Evolutionary conservation across 2,113 vertebrate genomes (phyloP), one percentile per base, ranked within the genome.

Genomic region (Notarius lentiginosus): DNA sequence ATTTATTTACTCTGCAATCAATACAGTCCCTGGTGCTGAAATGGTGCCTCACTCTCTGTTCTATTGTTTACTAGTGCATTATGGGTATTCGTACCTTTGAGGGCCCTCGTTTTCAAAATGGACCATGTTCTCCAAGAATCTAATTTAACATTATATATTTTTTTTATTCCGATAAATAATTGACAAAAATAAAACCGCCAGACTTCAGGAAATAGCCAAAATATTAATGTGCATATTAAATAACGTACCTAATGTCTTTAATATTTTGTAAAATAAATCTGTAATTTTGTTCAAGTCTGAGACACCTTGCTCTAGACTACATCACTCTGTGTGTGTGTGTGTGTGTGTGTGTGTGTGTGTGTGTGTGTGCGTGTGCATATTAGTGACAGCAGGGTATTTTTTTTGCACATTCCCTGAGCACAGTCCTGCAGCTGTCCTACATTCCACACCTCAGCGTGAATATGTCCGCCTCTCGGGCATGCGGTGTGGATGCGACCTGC

Each of bases 391-490:
- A 65, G 79, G 53, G 24, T 41, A 41, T 34, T 72, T 84, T 80
- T 80, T 84, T 41, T 58, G 70, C 79, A 86, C 61, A 85, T 82
- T 85, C 82, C 85, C 81, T 63, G n/a, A 65, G 79, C 53, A 9
- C 18, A 61, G 82, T 63, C 66, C 66, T 73, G 63, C 58, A 83
- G 80, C 83, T 79, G 60, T 47, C 65, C 51, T 27, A 85, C 86
- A 89, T 89, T 88, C 88, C 86, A 84, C 83, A 89, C 58, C 7
- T 7, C n/a, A 61, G 18, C 80, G 86, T 61, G 34, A 92, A 20
- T 83, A 30, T n/a, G 20, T 72, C 55, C 49, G 55, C 47, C 84
- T 53, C 66, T 63, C 65, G 11, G 72, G 75, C 77, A 82, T 82
- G 77, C 73, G 65, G 81, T 47, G 34, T 87, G 65, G 34, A 51